Evolutionary conservation across 2,888 invertebrate species (phyloP).

Genomic region (Aphidoletes aphidimyza): DNA sequence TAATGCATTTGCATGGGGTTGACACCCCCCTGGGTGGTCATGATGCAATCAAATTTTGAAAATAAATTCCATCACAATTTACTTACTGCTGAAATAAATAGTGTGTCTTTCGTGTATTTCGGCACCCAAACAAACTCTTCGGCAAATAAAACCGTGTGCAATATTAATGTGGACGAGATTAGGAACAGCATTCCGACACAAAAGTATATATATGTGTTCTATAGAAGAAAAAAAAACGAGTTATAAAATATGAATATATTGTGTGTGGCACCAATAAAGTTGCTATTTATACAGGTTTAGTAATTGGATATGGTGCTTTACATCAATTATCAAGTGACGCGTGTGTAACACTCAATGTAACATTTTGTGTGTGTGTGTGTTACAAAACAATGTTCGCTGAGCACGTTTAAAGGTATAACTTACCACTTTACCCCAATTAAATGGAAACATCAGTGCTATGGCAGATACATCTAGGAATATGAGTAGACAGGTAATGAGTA

Average conservation of each 20-base stretch:
- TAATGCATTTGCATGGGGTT: background rate
- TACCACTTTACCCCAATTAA: conserved; percentile 83
- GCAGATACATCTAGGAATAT: conserved; percentile 84
- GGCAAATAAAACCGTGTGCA: conserved; percentile 75
- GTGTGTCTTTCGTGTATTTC: conserved; percentile 77
- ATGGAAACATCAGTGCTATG: conserved; percentile 80
- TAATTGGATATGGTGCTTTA: too few species aligned
- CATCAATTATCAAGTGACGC: conserved; percentile 52
- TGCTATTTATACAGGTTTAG: too few species aligned
- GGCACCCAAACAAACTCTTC: conserved; percentile 77
- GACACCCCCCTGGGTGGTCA: too few species aligned
- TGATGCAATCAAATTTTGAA: conserved; percentile 4
- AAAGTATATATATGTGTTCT: conserved; percentile 80
- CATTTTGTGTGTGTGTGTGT: conserved; percentile 22
- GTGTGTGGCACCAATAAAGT: too few species aligned
- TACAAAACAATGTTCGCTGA: conserved; percentile 35
- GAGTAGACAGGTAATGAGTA: conserved; percentile 78
- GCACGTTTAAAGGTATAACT: conserved; percentile 63
- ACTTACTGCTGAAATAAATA: conserved; percentile 74
- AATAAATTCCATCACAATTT: background rate
- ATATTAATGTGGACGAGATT: conserved; percentile 75
- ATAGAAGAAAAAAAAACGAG: conserved; percentile 15
- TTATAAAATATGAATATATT: conserved; percentile 24
- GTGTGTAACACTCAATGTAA: conserved; percentile 55
- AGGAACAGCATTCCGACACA: conserved; percentile 78